These are phyloP conservation scores for Antheraea pernyi DNA, from an alignment of 1,140 invertebrate species.

Conservation along the genomic window DNA sequence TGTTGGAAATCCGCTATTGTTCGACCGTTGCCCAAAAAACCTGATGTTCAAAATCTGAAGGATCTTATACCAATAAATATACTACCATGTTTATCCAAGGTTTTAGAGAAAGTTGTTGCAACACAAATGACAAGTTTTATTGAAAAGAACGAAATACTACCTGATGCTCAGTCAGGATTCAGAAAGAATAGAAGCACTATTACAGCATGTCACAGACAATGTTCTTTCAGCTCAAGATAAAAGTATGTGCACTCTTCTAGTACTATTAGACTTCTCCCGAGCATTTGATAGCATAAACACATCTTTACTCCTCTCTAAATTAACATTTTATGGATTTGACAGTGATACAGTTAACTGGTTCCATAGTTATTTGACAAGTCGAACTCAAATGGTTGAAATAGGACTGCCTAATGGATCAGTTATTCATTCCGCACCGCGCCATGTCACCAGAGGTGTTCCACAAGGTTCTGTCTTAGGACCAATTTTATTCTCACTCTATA, in stretches of 20 bases:
- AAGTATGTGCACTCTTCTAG: no score
- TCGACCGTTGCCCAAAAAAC: no score
- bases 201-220: no score
- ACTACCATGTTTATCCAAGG: not conserved
- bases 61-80: not conserved
- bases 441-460: slow-evolving; percentile 9
- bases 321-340: slow-evolving; percentile 14
- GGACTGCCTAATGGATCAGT: not conserved
- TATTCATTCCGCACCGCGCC: not conserved
- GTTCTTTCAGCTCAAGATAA: no score
- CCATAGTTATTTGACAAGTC: slow-evolving; percentile 4
- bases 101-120: not conserved
- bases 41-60: not conserved
- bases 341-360: slow-evolving; percentile 1
- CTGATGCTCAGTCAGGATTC: no score
- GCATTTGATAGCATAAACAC: no score
- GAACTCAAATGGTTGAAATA: slow-evolving; percentile 3
- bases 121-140: no score
- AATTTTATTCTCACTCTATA: slow-evolving; percentile 15
- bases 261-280: no score
- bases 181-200: no score
- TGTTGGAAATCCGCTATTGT: no score
- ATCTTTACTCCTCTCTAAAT: slow-evolving; percentile 10
- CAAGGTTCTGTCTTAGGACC: slow-evolving; percentile 16
- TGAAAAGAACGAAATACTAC: no score